phyloP scores from a whole-genome alignment of 2,797 vertebrate genomes.

The Fratercula arctica region DNA sequence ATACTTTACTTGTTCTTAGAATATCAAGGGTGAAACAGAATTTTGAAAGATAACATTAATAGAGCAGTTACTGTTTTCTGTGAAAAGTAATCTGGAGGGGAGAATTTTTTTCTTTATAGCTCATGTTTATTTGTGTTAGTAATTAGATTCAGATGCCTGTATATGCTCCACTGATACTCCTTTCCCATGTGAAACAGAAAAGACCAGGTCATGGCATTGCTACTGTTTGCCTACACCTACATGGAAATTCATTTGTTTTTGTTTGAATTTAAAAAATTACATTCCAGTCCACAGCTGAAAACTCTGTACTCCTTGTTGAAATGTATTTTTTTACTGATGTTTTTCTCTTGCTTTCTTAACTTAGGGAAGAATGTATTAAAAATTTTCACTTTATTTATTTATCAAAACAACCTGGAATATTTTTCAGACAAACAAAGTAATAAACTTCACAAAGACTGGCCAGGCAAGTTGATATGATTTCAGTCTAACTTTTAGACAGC shows the following conservation, averaged over 20 bases:
- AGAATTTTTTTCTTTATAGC: neutral
- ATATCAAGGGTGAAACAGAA: neutral
- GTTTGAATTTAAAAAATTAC: neutral
- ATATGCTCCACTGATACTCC: neutral
- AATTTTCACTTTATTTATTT: neutral
- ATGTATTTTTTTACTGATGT: neutral
- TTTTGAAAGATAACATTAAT: neutral
- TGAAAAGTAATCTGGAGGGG: neutral
- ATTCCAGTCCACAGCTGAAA: neutral
- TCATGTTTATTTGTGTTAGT: constrained; percentile 15
- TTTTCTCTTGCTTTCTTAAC: neutral
- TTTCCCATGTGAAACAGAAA: constrained; percentile 32
- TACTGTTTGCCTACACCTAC: constrained; percentile 27
- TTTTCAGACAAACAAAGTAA: neutral
- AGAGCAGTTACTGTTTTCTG: neutral
- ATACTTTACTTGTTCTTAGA: neutral
- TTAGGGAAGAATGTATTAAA: neutral
- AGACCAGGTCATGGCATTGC: neutral
- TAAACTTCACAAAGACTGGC: neutral
- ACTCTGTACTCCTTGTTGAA: neutral
- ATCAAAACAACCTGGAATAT: neutral
- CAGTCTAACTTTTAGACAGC: neutral
- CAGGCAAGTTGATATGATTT: neutral
- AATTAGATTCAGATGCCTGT: constrained; percentile 28
- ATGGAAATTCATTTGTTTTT: neutral